phyloP scores from a whole-genome alignment of 1,140 invertebrate species.

The Drosophila baimaii region DNA sequence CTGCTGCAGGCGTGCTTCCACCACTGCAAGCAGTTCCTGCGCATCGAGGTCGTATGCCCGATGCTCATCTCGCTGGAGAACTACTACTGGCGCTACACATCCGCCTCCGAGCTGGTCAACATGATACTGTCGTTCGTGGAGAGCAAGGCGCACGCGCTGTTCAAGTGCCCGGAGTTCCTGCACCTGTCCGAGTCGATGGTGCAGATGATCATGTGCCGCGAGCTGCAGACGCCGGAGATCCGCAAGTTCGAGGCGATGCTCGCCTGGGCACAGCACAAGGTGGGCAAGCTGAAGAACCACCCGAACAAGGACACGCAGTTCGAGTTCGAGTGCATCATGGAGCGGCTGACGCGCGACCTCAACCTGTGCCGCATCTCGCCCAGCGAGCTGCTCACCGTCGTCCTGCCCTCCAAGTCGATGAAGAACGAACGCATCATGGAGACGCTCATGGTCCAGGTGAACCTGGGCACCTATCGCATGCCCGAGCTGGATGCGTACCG shows the following conservation, averaged over 20 bases:
- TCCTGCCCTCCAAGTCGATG: conserved; percentile 96
- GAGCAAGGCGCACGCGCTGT: conserved; percentile 92
- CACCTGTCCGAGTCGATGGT: conserved; percentile 97
- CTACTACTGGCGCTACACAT: conserved; percentile 97
- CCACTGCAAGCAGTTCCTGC: conserved; percentile 96
- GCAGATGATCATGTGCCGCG: conserved; percentile 95
- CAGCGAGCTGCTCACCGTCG: conserved; percentile 96
- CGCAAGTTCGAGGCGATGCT: conserved; percentile 97
- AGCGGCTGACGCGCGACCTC: conserved; percentile 93
- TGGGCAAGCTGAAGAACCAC: conserved; percentile 88
- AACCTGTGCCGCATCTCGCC: conserved; percentile 96
- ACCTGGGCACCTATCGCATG: conserved; percentile 95
- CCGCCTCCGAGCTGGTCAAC: conserved; percentile 95
- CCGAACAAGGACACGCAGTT: conserved; percentile 92
- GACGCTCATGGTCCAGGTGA: conserved; percentile 96
- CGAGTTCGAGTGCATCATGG: conserved; percentile 96
- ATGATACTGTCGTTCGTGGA: conserved; percentile 97
- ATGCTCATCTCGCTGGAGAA: conserved; percentile 97
- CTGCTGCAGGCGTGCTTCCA: conserved; percentile 97
- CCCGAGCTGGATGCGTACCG: conserved; percentile 95
- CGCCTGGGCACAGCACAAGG: conserved; percentile 93
- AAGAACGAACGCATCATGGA: conserved; percentile 96
- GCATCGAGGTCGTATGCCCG: conserved; percentile 95
- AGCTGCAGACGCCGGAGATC: conserved; percentile 94
- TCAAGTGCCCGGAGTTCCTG: conserved; percentile 92